These are phyloP conservation scores for Caenorhabditis auriculariae DNA, from an alignment of 2,888 invertebrate species.

Conservation along the genomic window DNA sequence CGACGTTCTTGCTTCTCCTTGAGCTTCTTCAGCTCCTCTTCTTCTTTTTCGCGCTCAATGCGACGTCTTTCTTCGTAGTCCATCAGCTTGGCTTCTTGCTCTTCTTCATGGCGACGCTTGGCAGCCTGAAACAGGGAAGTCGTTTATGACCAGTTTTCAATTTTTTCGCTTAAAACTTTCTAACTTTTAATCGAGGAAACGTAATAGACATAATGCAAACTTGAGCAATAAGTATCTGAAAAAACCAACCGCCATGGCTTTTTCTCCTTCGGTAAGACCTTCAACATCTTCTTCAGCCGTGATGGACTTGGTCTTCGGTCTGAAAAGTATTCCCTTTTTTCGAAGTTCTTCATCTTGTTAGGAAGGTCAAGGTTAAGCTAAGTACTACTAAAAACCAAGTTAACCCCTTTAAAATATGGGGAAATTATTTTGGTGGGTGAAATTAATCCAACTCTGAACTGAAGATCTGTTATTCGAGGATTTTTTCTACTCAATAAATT, in stretches of 20 bases:
- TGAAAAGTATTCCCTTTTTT: conserved; percentile 8
- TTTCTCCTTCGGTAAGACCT: conserved; percentile 52
- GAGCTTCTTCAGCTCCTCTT: conserved; percentile 74
- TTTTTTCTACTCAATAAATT: no score
- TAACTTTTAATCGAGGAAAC: no score
- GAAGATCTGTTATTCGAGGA: no score
- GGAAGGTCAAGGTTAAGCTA: neutral
- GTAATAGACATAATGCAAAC: no score
- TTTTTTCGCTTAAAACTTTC: no score
- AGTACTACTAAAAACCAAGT: no score
- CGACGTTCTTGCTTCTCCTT: conserved; percentile 73
- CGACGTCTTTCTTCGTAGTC: conserved; percentile 62
- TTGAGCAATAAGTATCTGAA: no score
- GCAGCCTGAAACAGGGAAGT: conserved; percentile 46
- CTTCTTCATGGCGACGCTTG: conserved; percentile 61
- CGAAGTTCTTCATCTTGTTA: neutral
- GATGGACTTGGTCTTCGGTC: conserved; percentile 34
- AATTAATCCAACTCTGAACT: no score
- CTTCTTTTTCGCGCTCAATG: conserved; percentile 60
- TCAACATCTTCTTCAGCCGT: conserved; percentile 28
- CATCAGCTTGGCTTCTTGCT: conserved; percentile 58
- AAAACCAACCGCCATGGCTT: conserved; percentile 58
- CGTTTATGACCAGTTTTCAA: neutral
- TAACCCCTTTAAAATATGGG: no score
- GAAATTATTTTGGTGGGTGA: no score